Evolutionary conservation across 2,888 invertebrate species (phyloP).

Genomic region (Campaea margaritaria): DNA sequence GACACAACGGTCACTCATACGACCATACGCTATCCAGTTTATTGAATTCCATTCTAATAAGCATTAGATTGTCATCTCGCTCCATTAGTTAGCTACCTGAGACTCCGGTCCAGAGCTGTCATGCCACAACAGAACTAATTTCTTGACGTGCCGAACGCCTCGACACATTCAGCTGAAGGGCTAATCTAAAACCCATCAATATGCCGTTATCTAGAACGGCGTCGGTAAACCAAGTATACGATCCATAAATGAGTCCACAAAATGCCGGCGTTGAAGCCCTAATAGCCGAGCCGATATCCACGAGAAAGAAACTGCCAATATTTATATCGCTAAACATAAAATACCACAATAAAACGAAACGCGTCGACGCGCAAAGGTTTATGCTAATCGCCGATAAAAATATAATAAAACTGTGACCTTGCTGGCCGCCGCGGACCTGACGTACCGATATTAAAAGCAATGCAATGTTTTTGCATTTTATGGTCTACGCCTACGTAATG

Average conservation of each 20-base stretch:
- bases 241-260: conserved; percentile 74
- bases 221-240: conserved; percentile 74
- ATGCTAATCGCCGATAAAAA: conserved; percentile 71
- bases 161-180: conserved; percentile 53
- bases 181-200: conserved; percentile 76
- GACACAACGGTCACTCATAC: conserved; percentile 63
- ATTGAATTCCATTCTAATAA: conserved; percentile 76
- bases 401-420: conserved; percentile 65
- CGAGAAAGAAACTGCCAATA: conserved; percentile 67
- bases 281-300: conserved; percentile 62
- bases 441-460: conserved; percentile 44
- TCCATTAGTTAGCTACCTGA: conserved; percentile 36
- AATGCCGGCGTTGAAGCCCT: conserved; percentile 61
- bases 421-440: conserved; percentile 48
- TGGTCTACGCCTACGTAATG: conserved; percentile 31
- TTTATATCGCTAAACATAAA: conserved; percentile 68
- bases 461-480: conserved; percentile 43
- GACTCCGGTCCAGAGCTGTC: conserved; percentile 29
- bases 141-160: conserved; percentile 54
- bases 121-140: conserved; percentile 55
- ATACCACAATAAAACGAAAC: conserved; percentile 71
- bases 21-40: conserved; percentile 61
- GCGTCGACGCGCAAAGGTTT: conserved; percentile 64
- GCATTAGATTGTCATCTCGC: conserved; percentile 61
- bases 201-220: conserved; percentile 72